Conservation (phyloP, 2,888 invertebrate species). For the Drosophila demipolita region DNA sequence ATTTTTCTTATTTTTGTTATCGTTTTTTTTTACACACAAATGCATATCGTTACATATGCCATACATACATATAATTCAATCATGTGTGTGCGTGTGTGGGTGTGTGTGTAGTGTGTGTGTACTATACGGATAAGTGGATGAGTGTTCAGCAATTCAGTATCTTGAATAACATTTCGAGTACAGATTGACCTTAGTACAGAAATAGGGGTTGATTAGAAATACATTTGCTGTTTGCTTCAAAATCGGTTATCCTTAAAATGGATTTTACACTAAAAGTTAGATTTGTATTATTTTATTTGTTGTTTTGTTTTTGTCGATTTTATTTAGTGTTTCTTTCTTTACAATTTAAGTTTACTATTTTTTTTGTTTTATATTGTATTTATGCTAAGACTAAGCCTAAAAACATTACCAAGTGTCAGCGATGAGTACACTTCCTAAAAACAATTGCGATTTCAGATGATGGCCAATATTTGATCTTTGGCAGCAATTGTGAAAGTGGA, state of each 20-base stretch:
- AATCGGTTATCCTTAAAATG: neutral
- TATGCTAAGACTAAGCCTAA: constrained; percentile 73
- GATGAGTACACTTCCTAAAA: constrained; percentile 23
- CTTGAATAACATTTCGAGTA: constrained; percentile 27
- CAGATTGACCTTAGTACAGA: constrained; percentile 30
- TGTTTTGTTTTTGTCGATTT: constrained; percentile 31
- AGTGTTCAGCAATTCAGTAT: constrained; percentile 32
- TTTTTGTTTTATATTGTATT: constrained; percentile 34
- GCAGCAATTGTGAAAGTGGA: constrained; percentile 25
- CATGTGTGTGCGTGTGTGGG: constrained; percentile 15
- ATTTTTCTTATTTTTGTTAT: constrained; percentile 25
- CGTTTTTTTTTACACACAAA: constrained; percentile 35
- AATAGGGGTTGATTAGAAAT: constrained; percentile 16
- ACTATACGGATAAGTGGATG: neutral
- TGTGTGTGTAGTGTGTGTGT: constrained; percentile 8
- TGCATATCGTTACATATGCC: constrained; percentile 51
- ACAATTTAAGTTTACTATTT: constrained; percentile 35
- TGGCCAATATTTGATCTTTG: constrained; percentile 24
- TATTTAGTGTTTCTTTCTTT: constrained; percentile 46
- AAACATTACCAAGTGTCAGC: constrained; percentile 51
- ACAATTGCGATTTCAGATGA: constrained; percentile 38
- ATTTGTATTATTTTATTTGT: constrained; percentile 6
- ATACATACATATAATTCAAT: constrained; percentile 37
- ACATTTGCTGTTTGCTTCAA: neutral
- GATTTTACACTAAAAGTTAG: constrained; percentile 20